Evolutionary conservation across 2,888 invertebrate species (phyloP), one percentile per base, ranked within the genome.

Genomic region (Caenorhabditis zanzibari): DNA sequence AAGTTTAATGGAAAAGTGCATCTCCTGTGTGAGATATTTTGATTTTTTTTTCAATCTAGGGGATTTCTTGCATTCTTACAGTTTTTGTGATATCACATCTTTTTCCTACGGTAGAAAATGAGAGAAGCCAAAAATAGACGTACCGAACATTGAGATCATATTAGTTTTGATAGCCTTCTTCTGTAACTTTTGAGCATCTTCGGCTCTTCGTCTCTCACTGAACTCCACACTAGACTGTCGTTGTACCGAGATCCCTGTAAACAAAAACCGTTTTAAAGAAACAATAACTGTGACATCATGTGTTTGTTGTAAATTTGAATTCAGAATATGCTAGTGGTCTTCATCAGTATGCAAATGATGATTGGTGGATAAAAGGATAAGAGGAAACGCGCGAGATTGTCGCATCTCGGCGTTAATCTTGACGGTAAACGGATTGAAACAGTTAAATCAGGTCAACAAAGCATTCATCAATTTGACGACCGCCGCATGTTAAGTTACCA

Each of bases 211-310:
- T 22, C 85, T 58, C 35, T 85, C 86, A 28, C 80, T 61, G 64
- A 81, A 59, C 76, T 90, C 90, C 22, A 89, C 88, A 71, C 89
- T 90, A 24, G 88, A 87, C 64, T 90, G 90, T 19, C 90, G 85
- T 66, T 86, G 86, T 16, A 90, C 88, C 68, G 83, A 84, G 28
- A 84, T 74, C 4, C 84, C 84, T 84, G 69, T 9, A 83, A 59
- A 12, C 19, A 9, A 59, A 19, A 19, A 19, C 16, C 22, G 16
- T 59, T 6, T 5, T n/a, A 32, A 58, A 28, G 9, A 58, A 58
- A 32, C 6, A 32, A 14, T 19, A 52, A 52, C 52, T 10, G 22
- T 32, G 54, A 68, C 19, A 10, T 68, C 52, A 61, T 41, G 24
- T 47, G 16, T 32, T 6, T 52, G 41, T 10, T 66, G 63, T 24